Evolutionary conservation across 2,888 invertebrate species (phyloP).

Genomic region (Drosophila pseudotalamancana): DNA sequence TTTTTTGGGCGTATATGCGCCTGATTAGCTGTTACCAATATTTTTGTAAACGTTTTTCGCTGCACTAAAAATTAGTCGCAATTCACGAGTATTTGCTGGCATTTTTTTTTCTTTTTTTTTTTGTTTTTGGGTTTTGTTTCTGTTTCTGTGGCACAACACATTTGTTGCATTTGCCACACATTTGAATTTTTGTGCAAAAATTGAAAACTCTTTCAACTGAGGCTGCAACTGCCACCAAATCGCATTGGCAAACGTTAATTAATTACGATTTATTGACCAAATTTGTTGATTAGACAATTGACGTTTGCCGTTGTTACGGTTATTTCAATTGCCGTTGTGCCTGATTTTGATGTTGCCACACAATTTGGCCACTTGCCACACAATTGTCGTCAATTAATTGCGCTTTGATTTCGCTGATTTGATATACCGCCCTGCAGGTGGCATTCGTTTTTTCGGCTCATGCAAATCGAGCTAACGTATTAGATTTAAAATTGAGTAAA

Average conservation of each 20-base stretch:
- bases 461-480: conserved; percentile 5
- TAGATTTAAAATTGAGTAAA: neutral
- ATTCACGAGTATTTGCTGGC: conserved; percentile 61
- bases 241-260: conserved; percentile 78
- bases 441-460: conserved; percentile 49
- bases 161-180: conserved; percentile 36
- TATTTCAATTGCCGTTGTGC: conserved; percentile 37
- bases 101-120: conserved; percentile 28
- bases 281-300: conserved; percentile 82
- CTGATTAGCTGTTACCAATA: conserved; percentile 68
- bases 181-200: conserved; percentile 41
- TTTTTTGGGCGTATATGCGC: conserved; percentile 52
- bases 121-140: conserved; percentile 1
- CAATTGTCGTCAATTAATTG: conserved; percentile 79
- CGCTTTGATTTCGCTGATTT: conserved; percentile 72
- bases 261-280: conserved; percentile 84
- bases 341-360: conserved; percentile 69
- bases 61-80: conserved; percentile 73
- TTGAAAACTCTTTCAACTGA: conserved; percentile 59
- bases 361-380: conserved; percentile 70
- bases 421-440: conserved; percentile 76
- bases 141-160: conserved; percentile 8
- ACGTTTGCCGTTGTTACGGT: conserved; percentile 61
- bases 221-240: conserved; percentile 27
- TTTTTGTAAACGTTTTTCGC: conserved; percentile 45